Conservation (phyloP, 2,888 invertebrate species). For the Ecliptopera silaceata region DNA sequence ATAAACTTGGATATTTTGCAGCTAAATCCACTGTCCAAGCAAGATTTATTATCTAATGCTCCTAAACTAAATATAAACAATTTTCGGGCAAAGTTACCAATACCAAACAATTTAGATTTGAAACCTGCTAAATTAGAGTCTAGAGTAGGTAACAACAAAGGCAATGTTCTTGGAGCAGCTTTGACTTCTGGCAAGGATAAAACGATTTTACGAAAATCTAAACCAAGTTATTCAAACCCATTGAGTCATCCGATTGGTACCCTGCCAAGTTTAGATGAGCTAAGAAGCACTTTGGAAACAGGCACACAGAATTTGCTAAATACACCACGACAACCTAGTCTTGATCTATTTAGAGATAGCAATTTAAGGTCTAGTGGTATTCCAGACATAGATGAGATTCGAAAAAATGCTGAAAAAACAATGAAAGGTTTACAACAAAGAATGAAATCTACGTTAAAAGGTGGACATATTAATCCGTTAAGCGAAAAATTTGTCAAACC, state of each 20-base stretch:
- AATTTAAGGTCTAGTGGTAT: conserved; percentile 13
- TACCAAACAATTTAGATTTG: conserved; percentile 50
- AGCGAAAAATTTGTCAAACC: conserved; percentile 44
- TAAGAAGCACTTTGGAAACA: conserved; percentile 30
- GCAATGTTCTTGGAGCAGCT: conserved; percentile 43
- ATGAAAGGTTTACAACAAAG: conserved; percentile 52
- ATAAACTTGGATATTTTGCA: conserved; percentile 51
- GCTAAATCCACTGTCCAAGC: conserved; percentile 41
- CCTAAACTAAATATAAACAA: conserved; percentile 50
- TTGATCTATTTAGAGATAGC: conserved; percentile 36
- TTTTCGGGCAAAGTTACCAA: conserved; percentile 51
- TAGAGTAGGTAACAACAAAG: conserved; percentile 41
- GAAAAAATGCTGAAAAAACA: conserved; percentile 51
- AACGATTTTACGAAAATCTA: conserved; percentile 21
- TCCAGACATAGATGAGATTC: conserved; percentile 46
- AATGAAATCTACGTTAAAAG: conserved; percentile 48
- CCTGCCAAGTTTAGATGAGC: conserved; percentile 43
- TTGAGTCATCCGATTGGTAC: conserved; percentile 33
- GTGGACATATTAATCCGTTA: conserved; percentile 35
- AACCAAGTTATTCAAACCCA: conserved; percentile 27
- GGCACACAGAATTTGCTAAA: conserved; percentile 38
- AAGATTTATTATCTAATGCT: conserved; percentile 31
- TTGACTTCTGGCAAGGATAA: conserved; percentile 42
- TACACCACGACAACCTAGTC: conserved; percentile 38
- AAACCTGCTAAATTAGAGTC: conserved; percentile 54